phyloP scores from a whole-genome alignment of 2,113 vertebrate genomes.

The Hirundichthys speculiger region DNA sequence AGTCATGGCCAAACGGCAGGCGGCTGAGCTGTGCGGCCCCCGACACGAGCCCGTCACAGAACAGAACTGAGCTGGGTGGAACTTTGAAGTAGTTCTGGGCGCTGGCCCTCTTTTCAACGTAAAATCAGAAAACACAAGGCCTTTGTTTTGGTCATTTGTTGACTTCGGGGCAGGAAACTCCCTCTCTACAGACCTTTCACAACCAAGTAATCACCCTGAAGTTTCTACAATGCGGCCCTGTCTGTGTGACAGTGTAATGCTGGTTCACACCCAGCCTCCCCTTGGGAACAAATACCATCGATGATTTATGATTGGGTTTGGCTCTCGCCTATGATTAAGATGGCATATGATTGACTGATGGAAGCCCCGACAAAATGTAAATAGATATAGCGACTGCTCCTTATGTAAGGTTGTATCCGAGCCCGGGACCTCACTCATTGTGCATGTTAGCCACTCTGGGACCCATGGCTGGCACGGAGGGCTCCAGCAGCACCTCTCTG shows the following conservation, averaged over 20 bases:
- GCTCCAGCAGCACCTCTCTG: constrained; percentile 67
- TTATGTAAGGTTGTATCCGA: constrained; percentile 59
- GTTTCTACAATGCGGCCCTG: constrained; percentile 27
- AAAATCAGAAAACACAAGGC: constrained; percentile 57
- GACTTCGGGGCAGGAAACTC: constrained; percentile 65
- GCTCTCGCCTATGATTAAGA: constrained; percentile 55
- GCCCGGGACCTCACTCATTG: constrained; percentile 61
- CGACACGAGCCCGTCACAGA: constrained; percentile 8
- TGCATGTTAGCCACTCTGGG: constrained; percentile 63
- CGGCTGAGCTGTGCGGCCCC: constrained; percentile 35
- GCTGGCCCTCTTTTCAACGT: constrained; percentile 46
- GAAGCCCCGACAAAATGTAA: constrained; percentile 50
- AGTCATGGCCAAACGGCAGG: constrained; percentile 9
- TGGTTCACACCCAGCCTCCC: constrained; percentile 44
- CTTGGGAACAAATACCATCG: constrained; percentile 50
- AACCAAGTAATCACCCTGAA: constrained; percentile 39
- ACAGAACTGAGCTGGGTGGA: constrained; percentile 21
- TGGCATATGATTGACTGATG: constrained; percentile 49
- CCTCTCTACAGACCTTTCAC: constrained; percentile 41
- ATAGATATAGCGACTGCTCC: constrained; percentile 50
- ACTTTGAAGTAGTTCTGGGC: constrained; percentile 27
- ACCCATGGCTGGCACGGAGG: constrained; percentile 69
- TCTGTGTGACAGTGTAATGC: constrained; percentile 42
- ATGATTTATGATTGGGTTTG: constrained; percentile 57
- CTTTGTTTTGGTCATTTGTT: constrained; percentile 68